phyloP scores from a whole-genome alignment of 2,888 invertebrate species.

The Julus scandinavius region DNA sequence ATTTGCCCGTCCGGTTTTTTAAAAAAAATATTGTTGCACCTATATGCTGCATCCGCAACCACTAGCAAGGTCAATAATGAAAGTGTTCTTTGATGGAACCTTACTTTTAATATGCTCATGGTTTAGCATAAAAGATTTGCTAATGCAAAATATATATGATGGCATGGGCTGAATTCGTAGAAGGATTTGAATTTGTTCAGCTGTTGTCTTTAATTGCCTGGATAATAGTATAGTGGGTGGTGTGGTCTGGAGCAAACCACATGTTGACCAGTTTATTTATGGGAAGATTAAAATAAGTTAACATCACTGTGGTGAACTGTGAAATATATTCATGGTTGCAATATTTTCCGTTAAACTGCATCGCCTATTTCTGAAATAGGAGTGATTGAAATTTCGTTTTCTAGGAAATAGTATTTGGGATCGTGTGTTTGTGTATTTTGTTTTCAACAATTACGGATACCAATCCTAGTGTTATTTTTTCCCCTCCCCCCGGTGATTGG shows the following conservation, averaged over 20 bases:
- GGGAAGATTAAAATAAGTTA: neutral
- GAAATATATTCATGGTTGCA: neutral
- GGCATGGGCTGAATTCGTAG: neutral
- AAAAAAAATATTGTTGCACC: neutral
- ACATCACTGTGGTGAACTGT: neutral
- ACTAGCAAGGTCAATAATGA: neutral
- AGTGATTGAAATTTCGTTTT: neutral
- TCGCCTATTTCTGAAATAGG: neutral
- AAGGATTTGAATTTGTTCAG: too few species aligned
- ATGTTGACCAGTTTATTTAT: neutral
- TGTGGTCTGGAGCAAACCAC: too few species aligned
- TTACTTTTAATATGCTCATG: neutral
- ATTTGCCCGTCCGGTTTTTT: neutral
- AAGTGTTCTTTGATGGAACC: neutral
- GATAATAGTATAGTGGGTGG: too few species aligned
- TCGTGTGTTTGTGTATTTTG: neutral
- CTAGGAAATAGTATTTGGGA: neutral
- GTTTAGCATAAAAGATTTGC: neutral
- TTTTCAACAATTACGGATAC: neutral
- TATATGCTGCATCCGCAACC: neutral
- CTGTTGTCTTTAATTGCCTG: too few species aligned
- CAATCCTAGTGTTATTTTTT: neutral
- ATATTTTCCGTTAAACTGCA: neutral
- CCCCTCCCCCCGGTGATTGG: too few species aligned
- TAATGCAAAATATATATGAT: neutral